Percentiles rank a stretch among this genome's conserved stretches.
Evolutionary conservation across 2,888 invertebrate genomes (phyloP).

Genomic region (Cryptus armator): DNA sequence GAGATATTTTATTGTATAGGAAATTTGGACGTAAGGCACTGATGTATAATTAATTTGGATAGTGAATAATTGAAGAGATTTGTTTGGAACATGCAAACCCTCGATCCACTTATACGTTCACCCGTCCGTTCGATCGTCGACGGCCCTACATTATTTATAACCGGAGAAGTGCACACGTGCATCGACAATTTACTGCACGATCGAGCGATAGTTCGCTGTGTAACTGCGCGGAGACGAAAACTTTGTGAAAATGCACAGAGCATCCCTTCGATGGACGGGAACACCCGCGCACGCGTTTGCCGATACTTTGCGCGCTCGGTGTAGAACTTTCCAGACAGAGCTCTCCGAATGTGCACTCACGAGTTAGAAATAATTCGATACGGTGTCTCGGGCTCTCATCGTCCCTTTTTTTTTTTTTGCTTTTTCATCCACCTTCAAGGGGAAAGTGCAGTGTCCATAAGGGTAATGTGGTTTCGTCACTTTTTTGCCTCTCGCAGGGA

Average conservation of each 20-base stretch:
- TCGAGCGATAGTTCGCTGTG: conserved; percentile 1
- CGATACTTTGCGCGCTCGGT: conserved; percentile 16
- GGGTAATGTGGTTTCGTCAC: not conserved
- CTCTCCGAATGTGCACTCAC: conserved; percentile 28
- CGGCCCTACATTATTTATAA: conserved; percentile 49
- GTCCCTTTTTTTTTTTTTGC: conserved; percentile 4
- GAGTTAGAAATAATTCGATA: conserved; percentile 35
- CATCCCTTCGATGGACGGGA: conserved; percentile 5
- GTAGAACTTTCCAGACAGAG: conserved; percentile 55
- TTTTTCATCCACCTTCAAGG: not conserved
- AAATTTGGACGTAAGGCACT: not conserved
- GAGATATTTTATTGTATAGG: not conserved
- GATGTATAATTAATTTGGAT: not conserved
- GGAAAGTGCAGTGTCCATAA: conserved; percentile 31
- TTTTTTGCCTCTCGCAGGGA: not conserved
- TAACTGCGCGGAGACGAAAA: not conserved
- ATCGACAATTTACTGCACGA: conserved; percentile 58
- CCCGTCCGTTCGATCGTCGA: not conserved
- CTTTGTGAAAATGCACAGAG: conserved; percentile 41
- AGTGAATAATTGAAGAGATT: conserved; percentile 18
- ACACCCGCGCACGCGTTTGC: conserved; percentile 8
- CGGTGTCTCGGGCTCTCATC: not conserved
- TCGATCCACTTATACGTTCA: not conserved
- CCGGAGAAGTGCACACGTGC: conserved; percentile 25
- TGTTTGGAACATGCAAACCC: not conserved